Evolutionary conservation across 92 coral and sea anemone species (phyloP).

Genomic region (Pocillopora meandrina): DNA sequence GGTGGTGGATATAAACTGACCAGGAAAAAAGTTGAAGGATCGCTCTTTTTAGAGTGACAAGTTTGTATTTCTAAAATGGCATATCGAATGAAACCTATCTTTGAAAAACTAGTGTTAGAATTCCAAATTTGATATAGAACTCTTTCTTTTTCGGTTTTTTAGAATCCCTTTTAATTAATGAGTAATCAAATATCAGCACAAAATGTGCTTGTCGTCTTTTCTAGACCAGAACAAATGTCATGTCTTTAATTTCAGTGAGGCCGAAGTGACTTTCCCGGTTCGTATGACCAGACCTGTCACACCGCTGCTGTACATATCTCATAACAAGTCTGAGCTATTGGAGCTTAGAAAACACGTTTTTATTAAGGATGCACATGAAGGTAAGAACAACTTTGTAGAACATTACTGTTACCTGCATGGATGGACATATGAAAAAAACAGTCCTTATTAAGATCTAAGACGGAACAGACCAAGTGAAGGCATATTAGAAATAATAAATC

Average conservation of each 20-base stretch:
- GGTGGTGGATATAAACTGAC: no score
- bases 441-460: no score
- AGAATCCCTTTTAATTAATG: no score
- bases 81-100: no score
- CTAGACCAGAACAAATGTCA: not conserved
- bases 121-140: no score
- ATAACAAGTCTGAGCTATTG: conserved; percentile 84
- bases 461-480: no score
- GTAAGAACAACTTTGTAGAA: conserved; percentile 30
- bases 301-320: conserved; percentile 92
- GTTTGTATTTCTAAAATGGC: no score
- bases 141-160: no score
- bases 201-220: not conserved
- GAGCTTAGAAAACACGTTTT: conserved; percentile 84
- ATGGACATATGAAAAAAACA: not conserved
- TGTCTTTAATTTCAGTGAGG: not conserved
- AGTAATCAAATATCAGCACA: not conserved
- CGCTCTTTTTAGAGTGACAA: no score
- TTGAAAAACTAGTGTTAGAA: no score
- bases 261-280: conserved; percentile 81
- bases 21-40: no score
- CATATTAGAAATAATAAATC: no score
- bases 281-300: conserved; percentile 99
- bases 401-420: not conserved
- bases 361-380: conserved; percentile 91